Evolutionary conservation across 2,888 invertebrate species (phyloP), one percentile per base, ranked within the genome.

Genomic region (Steinernema scapterisci): DNA sequence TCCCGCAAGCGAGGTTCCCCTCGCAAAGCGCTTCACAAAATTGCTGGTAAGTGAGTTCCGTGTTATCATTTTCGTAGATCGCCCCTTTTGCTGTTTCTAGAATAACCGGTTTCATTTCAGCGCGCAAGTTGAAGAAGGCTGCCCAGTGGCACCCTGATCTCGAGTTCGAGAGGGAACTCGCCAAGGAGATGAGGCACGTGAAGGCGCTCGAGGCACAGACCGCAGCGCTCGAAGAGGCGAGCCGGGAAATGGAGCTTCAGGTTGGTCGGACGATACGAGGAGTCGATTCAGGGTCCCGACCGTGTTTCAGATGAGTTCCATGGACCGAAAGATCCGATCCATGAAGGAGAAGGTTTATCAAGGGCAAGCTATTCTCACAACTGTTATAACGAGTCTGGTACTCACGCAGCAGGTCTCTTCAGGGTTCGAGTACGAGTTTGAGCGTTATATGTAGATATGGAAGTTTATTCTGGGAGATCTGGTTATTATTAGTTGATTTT

Each of bases 201-300:
- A 63, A 63, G 16, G 63, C 63, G 6, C 63, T 63, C 6, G 25
- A 63, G 16, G 63, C 63, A 11, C 21, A 63, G 19, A 63, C 63
- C 31, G 31, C 25, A 19, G 63, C 63, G 31, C 63, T 63, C 6
- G 63, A 63, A 31, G 63, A 63, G 63, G 63, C 63, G 63, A 25
- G 38, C 38, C 27, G 63, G 63, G 63, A 63, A n/a, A 63, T 63
- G 63, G 63, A 63, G 38, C 63, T 63, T 63, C 63, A 63, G 63
- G 63, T 63, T 1, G 63, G 63, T 38, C 23, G 38, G 27, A 13
- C 11, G 21, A 3, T 63, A 16, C 27, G 6, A 48, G 19, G 13
- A 48, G 19, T 48, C 19, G 16, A 48, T 48, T 48, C 48, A 48
- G 13, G 48, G 48, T 16, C n/a, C 16, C 48, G 38, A 13, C 2